Evolutionary conservation across 2,888 invertebrate genomes (phyloP), one percentile per base, ranked within the genome.

Genomic region (Spodoptera exigua): DNA sequence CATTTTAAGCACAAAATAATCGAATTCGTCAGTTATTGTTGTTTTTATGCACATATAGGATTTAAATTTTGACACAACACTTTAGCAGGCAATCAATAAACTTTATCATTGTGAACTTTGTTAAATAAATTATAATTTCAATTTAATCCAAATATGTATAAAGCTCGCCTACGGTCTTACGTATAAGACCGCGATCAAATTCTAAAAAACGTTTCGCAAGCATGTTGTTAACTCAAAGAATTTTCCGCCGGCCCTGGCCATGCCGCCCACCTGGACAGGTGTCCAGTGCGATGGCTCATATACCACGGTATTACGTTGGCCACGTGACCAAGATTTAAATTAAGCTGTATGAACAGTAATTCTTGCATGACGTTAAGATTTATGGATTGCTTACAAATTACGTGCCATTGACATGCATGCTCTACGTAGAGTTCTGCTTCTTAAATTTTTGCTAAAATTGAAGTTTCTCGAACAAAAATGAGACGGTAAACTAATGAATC

Each of bases 181-280:
- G n/a, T n/a, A 49, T 17, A n/a, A 21, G 35, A 36, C 53, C 48
- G 55, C 37, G 51, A 77, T 74, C 72, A 67, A 62, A 76, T 68
- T 70, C 60, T 43, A 74, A 76, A 70, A 57, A 74, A 74, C 72
- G 76, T 86, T 83, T 80, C 82, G 82, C 78, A 84, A 85, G 62
- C 72, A 67, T 78, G 76, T 76, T 74, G 77, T 76, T 27, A 55
- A 46, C 56, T 70, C 67, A 81, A 80, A 83, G 58, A 71, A 82
- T 81, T 84, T 85, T 83, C 82, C 79, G 78, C 37, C 78, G 88
- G 73, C 89, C 88, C 78, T 87, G 89, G 81, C 80, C 67, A 51
- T 72, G 74, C 83, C 92, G 88, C 92, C 93, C 91, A 93, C 92
- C 80, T 83, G 80, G 76, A 84, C 92, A 93, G 92, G 92, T 93